Base-by-base conservation (phyloP, 2,113 vertebrate species). In the Oryzias melastigma region DNA sequence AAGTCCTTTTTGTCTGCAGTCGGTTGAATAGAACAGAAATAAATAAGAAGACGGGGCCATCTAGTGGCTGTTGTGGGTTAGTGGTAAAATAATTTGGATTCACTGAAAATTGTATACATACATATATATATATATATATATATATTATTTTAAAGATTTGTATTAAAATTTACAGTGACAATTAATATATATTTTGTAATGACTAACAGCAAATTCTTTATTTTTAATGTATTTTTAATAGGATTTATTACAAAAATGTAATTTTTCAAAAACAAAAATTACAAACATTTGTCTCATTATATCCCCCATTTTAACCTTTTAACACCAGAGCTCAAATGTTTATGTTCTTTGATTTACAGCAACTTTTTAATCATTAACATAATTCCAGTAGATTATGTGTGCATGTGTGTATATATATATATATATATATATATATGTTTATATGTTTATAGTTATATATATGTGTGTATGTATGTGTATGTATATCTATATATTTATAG, bases 41-140 rank as follows among this genome's bases (percentile, higher is more conserved):
- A n/a, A 22, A 5, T 70, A 60, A 58, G 84, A 41, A 62, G 42
- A 56, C 61, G 59, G 0, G 58, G 73, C 20, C 87, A 85, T 80
- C 88, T 87, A 77, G 68, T 78, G 88, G 84, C 48, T 0, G 0
- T 42, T 8, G 2, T 18, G 0, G 56, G 55, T 1, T 70, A 73
- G 58, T 78, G 69, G 46, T 52, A 29, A 52, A 52, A 47, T n/a
- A 15, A 7, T 15, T 42, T 42, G 42, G 14, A 17, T 47, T 18
- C 5, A 19, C 1, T 18, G 6, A 20, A 19, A n/a, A 47, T 16
- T 7, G 5, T 4, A 17, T 46, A 18, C 10, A 46, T 46, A 22
- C 3, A 22, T 22, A 22, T 22, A 22, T 22, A 22, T 22, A 22
- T 22, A 22, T 22, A 22, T 22, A 22, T 22, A 22, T 22, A 22